phyloP scores from a whole-genome alignment of 2,888 invertebrate genomes.

The Lissocephala sabroskyi region DNA sequence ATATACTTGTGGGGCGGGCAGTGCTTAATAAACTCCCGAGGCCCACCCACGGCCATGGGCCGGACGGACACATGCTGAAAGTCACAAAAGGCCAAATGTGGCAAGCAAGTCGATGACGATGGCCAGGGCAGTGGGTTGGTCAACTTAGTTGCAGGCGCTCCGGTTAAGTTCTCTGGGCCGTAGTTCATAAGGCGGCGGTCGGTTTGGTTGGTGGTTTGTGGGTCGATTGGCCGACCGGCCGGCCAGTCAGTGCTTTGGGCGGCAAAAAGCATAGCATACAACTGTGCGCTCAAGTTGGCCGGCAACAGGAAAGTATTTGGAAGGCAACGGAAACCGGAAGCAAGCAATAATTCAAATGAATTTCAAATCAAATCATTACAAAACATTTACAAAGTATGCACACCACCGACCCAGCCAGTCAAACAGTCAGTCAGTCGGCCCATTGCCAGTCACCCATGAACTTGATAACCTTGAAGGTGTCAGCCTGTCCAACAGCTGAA shows the following conservation, averaged over 20 bases:
- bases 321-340: constrained; percentile 69
- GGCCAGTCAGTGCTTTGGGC: no score
- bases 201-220: no score
- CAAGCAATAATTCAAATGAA: constrained; percentile 71
- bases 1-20: constrained; percentile 52
- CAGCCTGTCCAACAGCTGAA: no score
- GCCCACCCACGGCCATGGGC: no score
- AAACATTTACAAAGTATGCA: constrained; percentile 65
- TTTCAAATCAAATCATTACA: constrained; percentile 70
- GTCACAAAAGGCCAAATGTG: constrained; percentile 1
- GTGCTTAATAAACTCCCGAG: constrained; percentile 59
- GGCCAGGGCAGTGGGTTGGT: no score
- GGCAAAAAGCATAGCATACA: no score
- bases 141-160: background rate
- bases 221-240: no score
- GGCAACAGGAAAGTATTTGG: constrained; percentile 63
- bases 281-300: constrained; percentile 1
- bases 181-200: no score
- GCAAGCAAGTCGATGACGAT: no score
- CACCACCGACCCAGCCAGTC: constrained; percentile 24
- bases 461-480: no score
- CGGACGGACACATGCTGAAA: constrained; percentile 1
- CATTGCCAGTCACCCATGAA: constrained; percentile 3
- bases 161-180: no score
- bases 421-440: background rate